Base-by-base conservation (phyloP, 2,797 vertebrate species). In the Percopsis omiscomaycus region DNA sequence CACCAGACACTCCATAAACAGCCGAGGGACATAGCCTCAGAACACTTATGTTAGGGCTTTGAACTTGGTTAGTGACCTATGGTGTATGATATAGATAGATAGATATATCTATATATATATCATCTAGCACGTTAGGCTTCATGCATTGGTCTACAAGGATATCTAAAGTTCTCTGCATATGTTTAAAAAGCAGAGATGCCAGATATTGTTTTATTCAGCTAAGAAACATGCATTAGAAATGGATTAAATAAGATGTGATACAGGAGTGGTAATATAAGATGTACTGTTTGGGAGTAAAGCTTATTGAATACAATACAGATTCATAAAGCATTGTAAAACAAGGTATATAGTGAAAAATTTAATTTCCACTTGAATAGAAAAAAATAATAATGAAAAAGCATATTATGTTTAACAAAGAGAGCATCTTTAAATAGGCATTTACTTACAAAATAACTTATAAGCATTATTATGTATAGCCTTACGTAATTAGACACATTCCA, bases 401-500 rank as follows among this genome's bases (percentile, higher is more conserved):
- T 50, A 14, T 55, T 30, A 55, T 55, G 29, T 5, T 16, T 57
- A 57, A 9, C 9, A 2, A 11, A 22, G 9, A 22, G 50, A 14
- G 29, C 45, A 32, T 45, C 50, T 71, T 65, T 27, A 58, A 13
- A 71, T 60, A 46, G 69, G 30, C 27, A 61, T 28, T 54, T 50
- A 64, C 66, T 68, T 22, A 14, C 54, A 56, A 56, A 56, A n/a
- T 2, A 16, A 15, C 3, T 44, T 44, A 15, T 1, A 42, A 42
- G 32, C 3, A 42, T 44, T 16, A 22, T 15, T 16, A 44, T 4
- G 8, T 44, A 13, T 44, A 44, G 15, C 32, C n/a, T 32, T 3
- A 4, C 75, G 74, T 78, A 75, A 85, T 79, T 77, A 74, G 71
- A 16, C 56, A 16, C 56, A 22, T 27, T 53, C 10, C 16, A 22